Base-by-base conservation (phyloP, 2,888 invertebrate species). In the Periphyllus acericola region DNA sequence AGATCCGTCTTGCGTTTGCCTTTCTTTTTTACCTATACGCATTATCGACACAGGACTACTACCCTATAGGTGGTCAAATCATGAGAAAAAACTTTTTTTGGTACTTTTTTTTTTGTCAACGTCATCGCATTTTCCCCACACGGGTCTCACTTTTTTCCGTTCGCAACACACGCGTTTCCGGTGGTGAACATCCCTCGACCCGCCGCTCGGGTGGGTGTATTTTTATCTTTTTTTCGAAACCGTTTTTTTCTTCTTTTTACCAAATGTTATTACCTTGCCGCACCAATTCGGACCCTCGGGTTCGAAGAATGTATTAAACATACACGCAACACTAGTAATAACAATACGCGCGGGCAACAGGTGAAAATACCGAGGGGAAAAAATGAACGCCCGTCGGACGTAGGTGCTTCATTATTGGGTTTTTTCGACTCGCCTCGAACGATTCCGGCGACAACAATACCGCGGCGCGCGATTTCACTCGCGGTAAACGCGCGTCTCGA, bases 81-180 rank as follows among this genome's bases (percentile, higher is more conserved):
- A 84, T 76, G 84, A 66, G 84, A 75, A 84, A 75, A 66, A 83
- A 55, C 19, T 29, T 75, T 75, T 83, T 84, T 84, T 75, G 1
- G 46, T 14, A 21, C 21, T 60, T 60, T 60, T 60, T 74, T 34
- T 75, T 40, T 32, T n/a, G 34, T 81, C 32, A 36, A 76, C 40
- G 66, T 25, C 11, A 60, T 46, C 14, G 14, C 72, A 19, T 84
- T 84, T 76, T 84, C 66, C 25, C 76, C 32, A 25, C 32, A 25
- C 60, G n/a, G 25, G 14, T n/a, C 60, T 75, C 60, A 60, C 75
- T 40, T 66, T n/a, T 84, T 84, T 60, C 66, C 76, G 29, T 83
- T 83, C 74, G 74, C 83, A 8, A 11, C 34, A 34, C 9, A 34
- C 52, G n/a, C 72, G 21, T 83, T 83, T 83, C 83, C 83, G 83